These are phyloP conservation scores for Beris morrisii DNA, from an alignment of 2,888 invertebrate species.

Conservation along the genomic window DNA sequence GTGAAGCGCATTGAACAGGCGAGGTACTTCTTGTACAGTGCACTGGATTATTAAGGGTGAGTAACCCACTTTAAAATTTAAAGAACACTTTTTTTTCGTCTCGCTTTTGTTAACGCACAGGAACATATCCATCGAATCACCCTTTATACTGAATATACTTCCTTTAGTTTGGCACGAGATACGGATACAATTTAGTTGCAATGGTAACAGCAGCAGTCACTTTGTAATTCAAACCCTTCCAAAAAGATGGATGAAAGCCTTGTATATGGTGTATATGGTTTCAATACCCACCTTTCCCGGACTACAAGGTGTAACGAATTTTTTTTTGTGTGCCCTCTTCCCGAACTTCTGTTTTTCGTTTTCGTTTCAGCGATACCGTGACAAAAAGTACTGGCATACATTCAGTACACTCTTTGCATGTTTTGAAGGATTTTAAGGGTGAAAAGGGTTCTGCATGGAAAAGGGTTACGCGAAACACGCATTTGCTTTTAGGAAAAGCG, in stretches of 20 bases:
- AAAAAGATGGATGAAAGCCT: slow-evolving; percentile 4
- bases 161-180: too few species aligned
- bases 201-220: too few species aligned
- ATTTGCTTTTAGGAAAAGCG: slow-evolving; percentile 36
- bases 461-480: slow-evolving; percentile 35
- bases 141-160: too few species aligned
- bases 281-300: background rate
- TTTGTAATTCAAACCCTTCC: slow-evolving; percentile 23
- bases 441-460: slow-evolving; percentile 1
- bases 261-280: background rate
- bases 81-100: too few species aligned
- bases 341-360: slow-evolving; percentile 20
- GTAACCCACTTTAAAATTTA: too few species aligned
- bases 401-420: slow-evolving; percentile 7
- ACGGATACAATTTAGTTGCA: too few species aligned
- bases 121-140: too few species aligned
- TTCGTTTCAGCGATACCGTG: slow-evolving; percentile 21
- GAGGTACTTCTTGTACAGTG: too few species aligned
- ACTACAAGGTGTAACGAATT: slow-evolving; percentile 29
- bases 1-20: too few species aligned
- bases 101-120: too few species aligned
- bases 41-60: too few species aligned
- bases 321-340: background rate
- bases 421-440: background rate
- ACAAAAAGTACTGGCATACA: slow-evolving; percentile 16